Evolutionary conservation across 2,113 vertebrate species (phyloP), one percentile per base, ranked within the genome.

Genomic region (Gobio gobio): DNA sequence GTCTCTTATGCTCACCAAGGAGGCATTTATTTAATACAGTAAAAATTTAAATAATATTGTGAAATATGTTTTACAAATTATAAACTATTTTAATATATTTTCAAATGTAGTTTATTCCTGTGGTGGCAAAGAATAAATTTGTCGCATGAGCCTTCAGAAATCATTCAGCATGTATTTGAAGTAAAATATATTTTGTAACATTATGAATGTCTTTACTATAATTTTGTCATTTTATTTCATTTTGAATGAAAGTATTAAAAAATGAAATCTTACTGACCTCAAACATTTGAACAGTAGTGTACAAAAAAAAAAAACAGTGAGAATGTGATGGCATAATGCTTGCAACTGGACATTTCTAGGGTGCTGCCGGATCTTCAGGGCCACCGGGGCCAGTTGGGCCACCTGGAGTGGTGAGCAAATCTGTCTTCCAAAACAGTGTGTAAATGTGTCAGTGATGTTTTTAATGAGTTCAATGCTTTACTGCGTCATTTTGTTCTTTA

Each of bases 371-470:
- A 72, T 92, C 93, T 87, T 91, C 94, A 0, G 98, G 98, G 22
- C 95, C 96, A 88, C 94, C 97, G 0, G 98, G 98, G 7, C 96
- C 95, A 0, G 86, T 95, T 36, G 98, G 98, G 63, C 91, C 96
- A 4, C 85, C 95, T 1, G 97, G 96, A 81, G 29, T 96, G 94
- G 97, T 98, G 91, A 97, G 96, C 90, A 12, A 61, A 75, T 63
- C 58, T 51, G 24, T 75, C 80, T 86, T 61, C 51, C 49, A 56
- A 58, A 54, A 12, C 24, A 49, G 2, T n/a, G n/a, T n/a, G n/a
- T n/a, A 68, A 51, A 29, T 66, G 12, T 66, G 24, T 56, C 66
- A 73, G 64, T 43, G 6, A 83, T 51, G 16, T 26, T 7, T 40
- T 58, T 75, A 75, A 43, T 43, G 43, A 45, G 24, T 66, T 58